These are phyloP conservation scores for Catagonus wagneri DNA, from an alignment of 2,113 vertebrate species.

Conservation along the genomic window DNA sequence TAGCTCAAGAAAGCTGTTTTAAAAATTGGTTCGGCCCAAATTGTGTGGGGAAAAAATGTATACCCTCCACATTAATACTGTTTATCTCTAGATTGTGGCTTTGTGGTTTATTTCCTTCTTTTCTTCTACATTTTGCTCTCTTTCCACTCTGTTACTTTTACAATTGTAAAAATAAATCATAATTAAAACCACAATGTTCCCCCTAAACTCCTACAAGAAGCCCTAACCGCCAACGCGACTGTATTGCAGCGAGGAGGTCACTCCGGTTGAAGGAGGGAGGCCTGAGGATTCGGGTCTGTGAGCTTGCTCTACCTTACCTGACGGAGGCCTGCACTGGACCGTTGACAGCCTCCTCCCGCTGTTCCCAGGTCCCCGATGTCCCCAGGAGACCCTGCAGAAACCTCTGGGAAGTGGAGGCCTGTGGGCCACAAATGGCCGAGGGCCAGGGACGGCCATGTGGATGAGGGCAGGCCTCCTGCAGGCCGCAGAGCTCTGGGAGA, in stretches of 20 bases:
- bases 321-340: no score
- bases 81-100: not conserved
- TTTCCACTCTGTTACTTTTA: not conserved
- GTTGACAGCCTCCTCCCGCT: not conserved
- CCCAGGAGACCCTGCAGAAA: not conserved
- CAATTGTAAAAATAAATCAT: not conserved
- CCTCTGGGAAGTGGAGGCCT: no score
- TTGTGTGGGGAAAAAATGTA: not conserved
- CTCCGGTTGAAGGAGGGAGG: no score
- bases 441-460: fast-evolving
- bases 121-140: not conserved
- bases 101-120: not conserved
- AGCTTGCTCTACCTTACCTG: no score
- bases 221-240: no score
- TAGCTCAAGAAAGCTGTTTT: not conserved
- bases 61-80: not conserved
- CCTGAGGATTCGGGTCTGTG: no score
- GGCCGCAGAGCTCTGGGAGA: fast-evolving
- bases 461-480: fast-evolving
- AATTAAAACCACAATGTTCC: not conserved
- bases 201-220: no score
- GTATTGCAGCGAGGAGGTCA: no score
- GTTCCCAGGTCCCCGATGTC: not conserved
- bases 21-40: not conserved
- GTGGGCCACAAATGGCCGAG: no score